These are phyloP conservation scores for Sylvia borin DNA, from an alignment of 2,797 vertebrate species.

Conservation along the genomic window DNA sequence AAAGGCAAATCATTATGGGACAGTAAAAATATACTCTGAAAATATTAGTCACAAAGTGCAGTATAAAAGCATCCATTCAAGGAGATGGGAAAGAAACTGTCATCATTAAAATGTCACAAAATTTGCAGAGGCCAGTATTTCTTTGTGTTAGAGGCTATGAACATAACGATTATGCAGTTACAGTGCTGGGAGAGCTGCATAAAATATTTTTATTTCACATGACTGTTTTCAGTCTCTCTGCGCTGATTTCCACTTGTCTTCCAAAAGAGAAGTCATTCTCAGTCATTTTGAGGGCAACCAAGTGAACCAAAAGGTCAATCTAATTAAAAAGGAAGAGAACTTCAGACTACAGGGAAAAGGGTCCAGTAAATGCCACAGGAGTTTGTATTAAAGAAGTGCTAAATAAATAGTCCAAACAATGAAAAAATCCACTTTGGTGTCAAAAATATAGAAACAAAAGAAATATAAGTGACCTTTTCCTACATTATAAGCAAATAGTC, in stretches of 20 bases:
- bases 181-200: constrained; percentile 39
- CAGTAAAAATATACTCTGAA: constrained; percentile 55
- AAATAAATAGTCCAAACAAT: constrained; percentile 71
- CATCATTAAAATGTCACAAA: constrained; percentile 61
- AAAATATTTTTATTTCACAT: constrained; percentile 69
- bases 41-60: constrained; percentile 43
- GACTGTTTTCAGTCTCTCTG: constrained; percentile 68
- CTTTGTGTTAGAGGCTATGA: constrained; percentile 59
- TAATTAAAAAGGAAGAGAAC: constrained; percentile 79
- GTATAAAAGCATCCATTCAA: constrained; percentile 55
- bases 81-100: constrained; percentile 58
- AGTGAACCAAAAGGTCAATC: constrained; percentile 79
- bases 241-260: constrained; percentile 62
- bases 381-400: constrained; percentile 60
- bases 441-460: constrained; percentile 45
- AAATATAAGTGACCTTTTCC: constrained; percentile 69
- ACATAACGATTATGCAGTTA: constrained; percentile 67
- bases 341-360: constrained; percentile 57
- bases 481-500: constrained; percentile 53
- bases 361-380: constrained; percentile 70
- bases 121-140: constrained; percentile 61
- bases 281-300: constrained; percentile 74
- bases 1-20: constrained; percentile 30
- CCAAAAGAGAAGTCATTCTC: constrained; percentile 69
- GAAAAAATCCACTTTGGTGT: constrained; percentile 65